Percentiles rank a stretch among this genome's conserved stretches.
phyloP scores from a whole-genome alignment of 2,797 vertebrate species.

The Pseudomugil gertrudae region DNA sequence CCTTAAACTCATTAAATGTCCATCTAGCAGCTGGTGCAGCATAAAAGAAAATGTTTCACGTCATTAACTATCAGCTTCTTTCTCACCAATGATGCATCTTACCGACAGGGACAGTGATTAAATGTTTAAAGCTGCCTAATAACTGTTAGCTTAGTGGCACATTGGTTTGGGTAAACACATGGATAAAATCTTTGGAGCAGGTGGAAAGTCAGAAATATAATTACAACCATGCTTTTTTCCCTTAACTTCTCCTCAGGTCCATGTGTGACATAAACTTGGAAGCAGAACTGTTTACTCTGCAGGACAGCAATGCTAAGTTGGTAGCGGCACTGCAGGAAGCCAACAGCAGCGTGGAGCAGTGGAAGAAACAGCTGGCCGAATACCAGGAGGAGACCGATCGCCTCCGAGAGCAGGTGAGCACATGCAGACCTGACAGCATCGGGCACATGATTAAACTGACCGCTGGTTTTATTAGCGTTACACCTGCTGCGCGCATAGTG shows the following conservation, averaged over 20 bases:
- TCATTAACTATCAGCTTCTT: slow-evolving; percentile 15
- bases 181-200: background rate
- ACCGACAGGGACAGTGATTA: no score
- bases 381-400: slow-evolving; percentile 92
- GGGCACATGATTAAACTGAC: background rate
- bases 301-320: slow-evolving; percentile 93
- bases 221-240: background rate
- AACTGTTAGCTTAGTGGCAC: background rate
- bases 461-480: background rate
- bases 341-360: slow-evolving; percentile 89
- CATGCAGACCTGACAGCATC: background rate
- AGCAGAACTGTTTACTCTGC: slow-evolving; percentile 92
- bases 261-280: slow-evolving; percentile 94
- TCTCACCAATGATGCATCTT: no score
- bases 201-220: background rate
- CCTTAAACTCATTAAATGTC: slow-evolving; percentile 22
- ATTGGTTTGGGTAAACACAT: background rate
- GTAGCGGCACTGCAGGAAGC: slow-evolving; percentile 91
- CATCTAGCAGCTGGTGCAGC: slow-evolving; percentile 17
- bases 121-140: no score
- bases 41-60: slow-evolving; percentile 27
- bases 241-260: slow-evolving; percentile 78
- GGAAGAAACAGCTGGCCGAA: slow-evolving; percentile 92
- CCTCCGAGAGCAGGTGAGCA: slow-evolving; percentile 86
- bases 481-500: no score